These are phyloP conservation scores for Trinectes maculatus DNA, from an alignment of 2,113 vertebrate genomes.

Conservation along the genomic window DNA sequence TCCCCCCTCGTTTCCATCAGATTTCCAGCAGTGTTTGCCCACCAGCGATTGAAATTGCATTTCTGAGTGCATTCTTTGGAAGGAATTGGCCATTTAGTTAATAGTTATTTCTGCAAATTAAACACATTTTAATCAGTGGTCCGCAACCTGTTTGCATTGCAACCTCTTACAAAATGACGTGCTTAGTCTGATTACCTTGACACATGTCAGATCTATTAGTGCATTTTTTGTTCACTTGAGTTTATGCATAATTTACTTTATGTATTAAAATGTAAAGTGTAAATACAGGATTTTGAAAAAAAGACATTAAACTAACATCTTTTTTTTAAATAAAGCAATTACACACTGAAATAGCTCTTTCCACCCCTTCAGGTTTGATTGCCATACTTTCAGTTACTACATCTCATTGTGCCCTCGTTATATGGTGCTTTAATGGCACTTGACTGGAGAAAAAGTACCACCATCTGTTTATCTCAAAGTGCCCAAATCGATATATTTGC, in stretches of 20 bases:
- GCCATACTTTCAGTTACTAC: background rate
- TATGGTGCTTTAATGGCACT: constrained; percentile 1
- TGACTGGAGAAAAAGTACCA: background rate
- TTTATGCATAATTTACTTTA: background rate
- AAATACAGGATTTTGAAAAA: background rate
- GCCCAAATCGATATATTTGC: background rate
- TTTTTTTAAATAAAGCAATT: background rate
- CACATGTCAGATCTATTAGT: background rate
- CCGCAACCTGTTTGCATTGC: background rate
- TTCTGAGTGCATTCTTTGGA: constrained; percentile 1
- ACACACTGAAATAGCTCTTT: background rate
- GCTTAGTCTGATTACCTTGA: background rate
- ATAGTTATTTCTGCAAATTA: background rate
- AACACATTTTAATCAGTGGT: background rate
- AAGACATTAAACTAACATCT: background rate
- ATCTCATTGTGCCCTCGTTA: constrained; percentile 2
- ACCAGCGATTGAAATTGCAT: constrained; percentile 13
- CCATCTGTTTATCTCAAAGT: constrained; percentile 4
- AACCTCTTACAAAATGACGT: background rate
- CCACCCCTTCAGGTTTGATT: constrained; percentile 8
- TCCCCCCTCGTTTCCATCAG: constrained; percentile 59
- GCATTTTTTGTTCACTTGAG: background rate
- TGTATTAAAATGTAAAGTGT: background rate
- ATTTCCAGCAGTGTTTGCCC: constrained; percentile 40
- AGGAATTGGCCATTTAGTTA: too few relatives aligned